Evolutionary conservation across 92 coral and sea anemone species (phyloP).

Genomic region (Muricea muricata): DNA sequence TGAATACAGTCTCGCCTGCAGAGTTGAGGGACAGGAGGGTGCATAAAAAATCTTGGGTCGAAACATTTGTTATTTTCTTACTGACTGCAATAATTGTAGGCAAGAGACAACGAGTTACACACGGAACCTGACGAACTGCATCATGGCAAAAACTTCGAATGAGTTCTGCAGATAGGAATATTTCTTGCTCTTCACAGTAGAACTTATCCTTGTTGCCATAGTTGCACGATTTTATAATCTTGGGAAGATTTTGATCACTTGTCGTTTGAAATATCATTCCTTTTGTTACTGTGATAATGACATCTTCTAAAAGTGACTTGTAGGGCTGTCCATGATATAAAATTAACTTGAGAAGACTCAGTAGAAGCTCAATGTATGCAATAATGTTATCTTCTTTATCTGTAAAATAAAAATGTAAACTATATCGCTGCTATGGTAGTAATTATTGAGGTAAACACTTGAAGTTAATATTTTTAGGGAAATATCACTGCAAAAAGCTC

Average conservation of each 20-base stretch:
- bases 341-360: background rate
- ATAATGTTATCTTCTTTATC: background rate
- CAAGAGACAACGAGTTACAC: background rate
- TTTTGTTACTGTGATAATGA: background rate
- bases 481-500: too few relatives aligned
- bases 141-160: constrained; percentile 9
- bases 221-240: background rate
- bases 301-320: constrained; percentile 17
- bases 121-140: constrained; percentile 16
- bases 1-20: background rate
- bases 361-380: background rate
- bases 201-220: background rate
- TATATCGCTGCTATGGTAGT: too few relatives aligned
- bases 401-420: background rate
- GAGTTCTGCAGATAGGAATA: background rate
- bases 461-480: too few relatives aligned
- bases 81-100: background rate
- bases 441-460: too few relatives aligned
- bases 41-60: background rate
- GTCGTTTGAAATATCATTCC: constrained; percentile 15
- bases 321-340: background rate
- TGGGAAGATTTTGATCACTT: background rate
- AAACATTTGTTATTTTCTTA: background rate
- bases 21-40: background rate
- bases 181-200: background rate